phyloP scores from a whole-genome alignment of 2,113 vertebrate genomes.

The Tonatia bakeri region DNA sequence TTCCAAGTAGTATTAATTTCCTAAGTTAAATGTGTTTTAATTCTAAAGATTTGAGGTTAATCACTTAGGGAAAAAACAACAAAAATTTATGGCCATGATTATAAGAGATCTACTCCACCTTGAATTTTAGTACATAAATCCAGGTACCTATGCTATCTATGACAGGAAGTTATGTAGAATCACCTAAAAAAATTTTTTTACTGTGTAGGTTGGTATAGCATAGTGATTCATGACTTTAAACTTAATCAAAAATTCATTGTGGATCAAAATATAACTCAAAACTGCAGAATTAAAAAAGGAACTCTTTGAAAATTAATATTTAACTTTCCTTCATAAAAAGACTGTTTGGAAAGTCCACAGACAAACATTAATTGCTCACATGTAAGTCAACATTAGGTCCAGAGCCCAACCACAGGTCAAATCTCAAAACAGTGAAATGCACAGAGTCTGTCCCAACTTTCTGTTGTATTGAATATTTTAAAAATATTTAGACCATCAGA shows the following conservation, averaged over 20 bases:
- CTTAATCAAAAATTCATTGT: slow-evolving; percentile 63
- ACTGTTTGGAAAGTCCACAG: slow-evolving; percentile 74
- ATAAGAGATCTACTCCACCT: slow-evolving; percentile 53
- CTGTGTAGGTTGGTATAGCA: slow-evolving; percentile 44
- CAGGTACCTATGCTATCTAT: slow-evolving; percentile 65
- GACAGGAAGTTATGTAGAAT: slow-evolving; percentile 51
- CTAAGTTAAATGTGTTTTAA: slow-evolving; percentile 83
- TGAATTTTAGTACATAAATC: slow-evolving; percentile 61
- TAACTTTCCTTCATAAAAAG: slow-evolving; percentile 83
- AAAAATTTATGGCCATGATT: slow-evolving; percentile 67
- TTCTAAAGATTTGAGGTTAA: slow-evolving; percentile 75
- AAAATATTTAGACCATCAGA: slow-evolving; percentile 66
- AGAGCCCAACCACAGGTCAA: slow-evolving; percentile 47
- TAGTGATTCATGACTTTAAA: slow-evolving; percentile 62
- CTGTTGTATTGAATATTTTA: slow-evolving; percentile 42
- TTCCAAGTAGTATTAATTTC: slow-evolving; percentile 83
- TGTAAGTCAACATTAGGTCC: slow-evolving; percentile 54
- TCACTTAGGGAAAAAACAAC: slow-evolving; percentile 47
- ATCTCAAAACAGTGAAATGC: slow-evolving; percentile 20
- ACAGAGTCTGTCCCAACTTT: slow-evolving; percentile 43
- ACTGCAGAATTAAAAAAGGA: slow-evolving; percentile 71
- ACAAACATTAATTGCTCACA: slow-evolving; percentile 69
- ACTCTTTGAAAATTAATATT: slow-evolving; percentile 82
- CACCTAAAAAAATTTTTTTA: slow-evolving; percentile 58
- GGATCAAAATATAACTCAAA: slow-evolving; percentile 71